These are phyloP conservation scores for Gastrophysa polygoni DNA, from an alignment of 2,888 invertebrate species.

Conservation along the genomic window DNA sequence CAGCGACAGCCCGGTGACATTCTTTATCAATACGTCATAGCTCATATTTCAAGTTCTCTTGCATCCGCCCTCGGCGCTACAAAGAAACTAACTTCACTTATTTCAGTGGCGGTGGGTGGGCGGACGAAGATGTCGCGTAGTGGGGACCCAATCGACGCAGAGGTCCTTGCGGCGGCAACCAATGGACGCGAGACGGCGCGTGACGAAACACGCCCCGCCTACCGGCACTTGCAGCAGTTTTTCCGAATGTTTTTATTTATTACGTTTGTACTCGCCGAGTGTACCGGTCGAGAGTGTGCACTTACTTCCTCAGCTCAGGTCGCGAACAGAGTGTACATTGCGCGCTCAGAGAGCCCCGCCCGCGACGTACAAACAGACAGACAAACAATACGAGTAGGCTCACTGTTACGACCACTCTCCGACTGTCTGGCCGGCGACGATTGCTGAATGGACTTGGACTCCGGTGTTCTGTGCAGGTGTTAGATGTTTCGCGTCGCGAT, in stretches of 20 bases:
- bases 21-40: conserved; percentile 67
- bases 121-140: conserved; percentile 40
- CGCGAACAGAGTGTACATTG: conserved; percentile 46
- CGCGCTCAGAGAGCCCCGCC: conserved; percentile 45
- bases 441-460: conserved; percentile 38
- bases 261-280: conserved; percentile 73
- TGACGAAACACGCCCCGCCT: conserved; percentile 52
- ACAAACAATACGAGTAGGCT: conserved; percentile 50
- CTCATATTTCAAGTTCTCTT: conserved; percentile 61
- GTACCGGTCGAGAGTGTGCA: conserved; percentile 64
- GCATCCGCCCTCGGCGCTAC: conserved; percentile 61
- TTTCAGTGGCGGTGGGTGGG: conserved; percentile 57
- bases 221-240: conserved; percentile 60
- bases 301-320: conserved; percentile 46
- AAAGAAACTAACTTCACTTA: conserved; percentile 66
- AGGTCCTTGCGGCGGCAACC: conserved; percentile 52
- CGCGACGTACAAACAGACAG: conserved; percentile 56
- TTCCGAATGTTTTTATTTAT: conserved; percentile 70
- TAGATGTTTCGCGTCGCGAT: conserved; percentile 40
- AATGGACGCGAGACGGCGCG: conserved; percentile 65
- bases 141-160: conserved; percentile 52
- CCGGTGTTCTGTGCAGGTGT: conserved; percentile 9
- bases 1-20: conserved; percentile 72
- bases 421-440: conserved; percentile 50
- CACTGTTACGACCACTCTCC: conserved; percentile 58